A percentile compares a stretch with the other conserved stretches of the same genome.
These are phyloP conservation scores for Clarias fuscus DNA, from an alignment of 2,797 vertebrate species.

Conservation along the genomic window DNA sequence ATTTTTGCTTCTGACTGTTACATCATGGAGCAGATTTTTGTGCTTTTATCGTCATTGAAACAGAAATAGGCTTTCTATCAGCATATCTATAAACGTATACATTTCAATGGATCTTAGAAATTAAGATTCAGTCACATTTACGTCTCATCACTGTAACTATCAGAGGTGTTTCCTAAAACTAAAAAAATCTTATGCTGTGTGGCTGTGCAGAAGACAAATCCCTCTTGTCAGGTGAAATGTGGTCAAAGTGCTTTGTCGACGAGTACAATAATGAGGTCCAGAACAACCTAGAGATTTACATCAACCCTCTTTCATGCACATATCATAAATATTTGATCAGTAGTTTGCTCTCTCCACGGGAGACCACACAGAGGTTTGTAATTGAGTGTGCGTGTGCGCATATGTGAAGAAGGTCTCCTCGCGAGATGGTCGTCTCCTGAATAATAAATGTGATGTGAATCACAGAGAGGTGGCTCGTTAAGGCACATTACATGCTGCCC, in stretches of 20 bases:
- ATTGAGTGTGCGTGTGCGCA: conserved; percentile 50
- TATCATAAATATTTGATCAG: conserved; percentile 76
- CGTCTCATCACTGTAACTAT: background rate
- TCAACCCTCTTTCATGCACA: conserved; percentile 68
- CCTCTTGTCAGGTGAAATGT: conserved; percentile 13
- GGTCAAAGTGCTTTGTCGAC: background rate
- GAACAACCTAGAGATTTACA: conserved; percentile 64
- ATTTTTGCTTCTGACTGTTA: background rate
- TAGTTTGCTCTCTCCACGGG: conserved; percentile 59
- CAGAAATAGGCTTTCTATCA: background rate
- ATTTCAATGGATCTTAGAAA: background rate
- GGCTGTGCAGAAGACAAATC: background rate
- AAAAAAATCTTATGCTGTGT: background rate
- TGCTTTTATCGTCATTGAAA: background rate
- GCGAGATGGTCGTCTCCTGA: conserved; percentile 43
- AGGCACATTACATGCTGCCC: conserved; percentile 43
- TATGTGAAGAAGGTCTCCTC: conserved; percentile 58
- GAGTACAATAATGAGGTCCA: conserved; percentile 64
- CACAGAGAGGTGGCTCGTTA: conserved; percentile 49
- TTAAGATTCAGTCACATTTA: too few relatives aligned
- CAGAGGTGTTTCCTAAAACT: background rate
- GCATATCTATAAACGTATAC: background rate
- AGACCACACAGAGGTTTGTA: conserved; percentile 49
- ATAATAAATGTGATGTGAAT: conserved; percentile 50
- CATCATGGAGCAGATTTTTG: background rate